Evolutionary conservation across 2,888 invertebrate genomes (phyloP), one percentile per base, ranked within the genome.

Genomic region (Clistopyga incitator): DNA sequence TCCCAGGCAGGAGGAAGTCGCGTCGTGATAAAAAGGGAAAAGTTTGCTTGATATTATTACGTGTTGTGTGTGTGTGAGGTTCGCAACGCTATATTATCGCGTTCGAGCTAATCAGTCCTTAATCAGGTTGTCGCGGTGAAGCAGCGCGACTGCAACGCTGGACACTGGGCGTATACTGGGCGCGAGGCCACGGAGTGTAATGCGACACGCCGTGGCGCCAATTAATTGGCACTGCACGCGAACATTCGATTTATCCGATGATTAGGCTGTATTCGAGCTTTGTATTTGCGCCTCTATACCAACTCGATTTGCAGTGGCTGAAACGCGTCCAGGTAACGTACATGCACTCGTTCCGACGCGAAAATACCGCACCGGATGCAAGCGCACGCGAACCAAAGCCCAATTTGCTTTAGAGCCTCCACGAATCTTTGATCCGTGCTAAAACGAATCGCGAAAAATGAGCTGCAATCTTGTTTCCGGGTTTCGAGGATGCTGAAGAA

Each of bases 131-230:
- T 74, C 76, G 83, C 38, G 64, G 20, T 38, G 64, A 38, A 20
- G 72, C 67, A 72, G 52, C 75, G 54, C 25, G 65, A 34, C 38
- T 45, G 52, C 67, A 42, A 38, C 54, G 47, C 65, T n/a, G 56
- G 65, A 56, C 65, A 72, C 65, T 65, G 29, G 20, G 45, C 23
- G n/a, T n/a, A 6, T 61, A 20, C 4, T 10, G 15, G 13, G 42
- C 47, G 38, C 47, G 74, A 23, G 67, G 45, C 47, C 50, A 52
- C 67, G 25, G 72, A 68, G 74, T 84, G 80, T 84, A 78, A 81
- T 61, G 80, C 83, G 83, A 84, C 83, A 84, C 80, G 80, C 77
- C 74, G 77, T 81, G 83, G 83, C 83, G 83, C 83, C 83, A 84
- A 84, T 84, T 84, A 84, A 84, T 84, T 84, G 83, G 80, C 61